phyloP scores from a whole-genome alignment of 1,140 invertebrate species.

The Zaprionus kolodkinae region DNA sequence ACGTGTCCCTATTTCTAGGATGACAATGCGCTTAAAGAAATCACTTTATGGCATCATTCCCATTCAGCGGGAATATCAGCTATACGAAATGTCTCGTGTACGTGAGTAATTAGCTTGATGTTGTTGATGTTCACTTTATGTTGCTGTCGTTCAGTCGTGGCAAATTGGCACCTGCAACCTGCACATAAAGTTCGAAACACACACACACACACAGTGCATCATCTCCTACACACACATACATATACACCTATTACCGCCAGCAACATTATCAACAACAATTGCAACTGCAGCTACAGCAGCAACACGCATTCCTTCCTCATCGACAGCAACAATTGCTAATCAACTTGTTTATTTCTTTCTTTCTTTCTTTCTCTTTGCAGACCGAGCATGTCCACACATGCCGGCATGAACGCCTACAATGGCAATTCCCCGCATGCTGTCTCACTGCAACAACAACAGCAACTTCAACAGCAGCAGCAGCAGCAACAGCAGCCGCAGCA shows the following conservation, averaged over 20 bases:
- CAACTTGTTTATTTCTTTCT: neutral
- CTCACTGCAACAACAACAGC: slow-evolving; percentile 57
- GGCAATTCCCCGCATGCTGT: slow-evolving; percentile 81
- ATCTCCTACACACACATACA: slow-evolving; percentile 7
- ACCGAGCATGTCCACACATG: slow-evolving; percentile 71
- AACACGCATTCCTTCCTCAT: neutral
- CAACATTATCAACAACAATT: slow-evolving; percentile 15
- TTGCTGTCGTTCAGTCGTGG: slow-evolving; percentile 20
- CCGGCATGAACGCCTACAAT: slow-evolving; percentile 80
- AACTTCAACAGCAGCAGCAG: slow-evolving; percentile 61
- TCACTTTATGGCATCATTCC: slow-evolving; percentile 79
- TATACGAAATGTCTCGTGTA: slow-evolving; percentile 80
- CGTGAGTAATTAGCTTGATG: slow-evolving; percentile 66
- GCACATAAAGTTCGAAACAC: slow-evolving; percentile 9
- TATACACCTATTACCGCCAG: neutral
- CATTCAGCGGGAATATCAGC: slow-evolving; percentile 76
- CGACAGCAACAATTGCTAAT: slow-evolving; percentile 25
- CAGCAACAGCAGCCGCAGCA: slow-evolving; percentile 44
- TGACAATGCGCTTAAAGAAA: slow-evolving; percentile 78
- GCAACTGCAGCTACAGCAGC: slow-evolving; percentile 11
- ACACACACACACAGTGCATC: neutral
- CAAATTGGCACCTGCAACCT: slow-evolving; percentile 32
- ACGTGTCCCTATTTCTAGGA: slow-evolving; percentile 72
- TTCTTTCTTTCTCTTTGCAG: slow-evolving; percentile 42
- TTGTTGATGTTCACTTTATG: slow-evolving; percentile 16